Evolutionary conservation across 2,113 vertebrate genomes (phyloP).

Genomic region (Camarhynchus parvulus): DNA sequence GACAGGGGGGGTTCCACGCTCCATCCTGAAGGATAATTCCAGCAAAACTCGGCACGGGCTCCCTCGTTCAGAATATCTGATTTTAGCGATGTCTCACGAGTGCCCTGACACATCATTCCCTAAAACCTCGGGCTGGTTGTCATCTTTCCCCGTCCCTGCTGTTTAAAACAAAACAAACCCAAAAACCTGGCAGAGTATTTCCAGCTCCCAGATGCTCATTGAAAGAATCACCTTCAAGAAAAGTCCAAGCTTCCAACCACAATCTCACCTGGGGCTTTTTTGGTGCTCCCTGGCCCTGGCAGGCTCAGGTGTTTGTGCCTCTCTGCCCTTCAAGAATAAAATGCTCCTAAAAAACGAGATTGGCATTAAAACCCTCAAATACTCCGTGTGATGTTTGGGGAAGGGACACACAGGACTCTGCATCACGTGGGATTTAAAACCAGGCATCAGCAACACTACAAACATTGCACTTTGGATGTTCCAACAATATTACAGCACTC

Average conservation of each 20-base stretch:
- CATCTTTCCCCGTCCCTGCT: background rate
- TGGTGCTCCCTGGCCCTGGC: too few relatives aligned
- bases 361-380: background rate
- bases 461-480: background rate
- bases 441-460: background rate
- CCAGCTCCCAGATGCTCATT: conserved; percentile 23
- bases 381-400: background rate
- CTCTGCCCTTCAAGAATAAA: background rate
- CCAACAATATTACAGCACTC: background rate
- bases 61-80: background rate
- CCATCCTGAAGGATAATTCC: background rate
- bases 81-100: background rate
- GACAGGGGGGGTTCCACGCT: fast-evolving
- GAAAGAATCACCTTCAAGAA: background rate
- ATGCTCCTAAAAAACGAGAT: background rate
- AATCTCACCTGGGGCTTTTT: too few relatives aligned
- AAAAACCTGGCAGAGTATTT: conserved; percentile 17
- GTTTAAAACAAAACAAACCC: background rate
- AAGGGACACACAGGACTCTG: background rate
- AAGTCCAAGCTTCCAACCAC: too few relatives aligned
- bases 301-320: too few relatives aligned
- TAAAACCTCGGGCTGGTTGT: fast-evolving
- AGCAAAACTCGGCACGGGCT: background rate
- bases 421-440: background rate
- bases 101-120: background rate